Evolutionary conservation across 1,140 invertebrate species (phyloP).

Genomic region (Microvelia longipes): DNA sequence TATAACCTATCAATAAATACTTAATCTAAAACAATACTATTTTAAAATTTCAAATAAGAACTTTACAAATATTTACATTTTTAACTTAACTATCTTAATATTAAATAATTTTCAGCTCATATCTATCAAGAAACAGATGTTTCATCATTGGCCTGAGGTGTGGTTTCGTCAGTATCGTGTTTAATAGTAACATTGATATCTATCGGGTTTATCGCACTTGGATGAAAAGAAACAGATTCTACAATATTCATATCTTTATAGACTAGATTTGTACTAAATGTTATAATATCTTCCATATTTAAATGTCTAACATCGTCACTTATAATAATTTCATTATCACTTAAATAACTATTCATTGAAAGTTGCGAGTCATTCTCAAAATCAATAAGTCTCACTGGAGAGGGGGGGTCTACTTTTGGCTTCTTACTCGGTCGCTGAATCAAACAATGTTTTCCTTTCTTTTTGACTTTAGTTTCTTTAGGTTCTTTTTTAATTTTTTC

Average conservation of each 20-base stretch:
- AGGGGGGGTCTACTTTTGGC: background rate
- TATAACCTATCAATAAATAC: too few relatives aligned
- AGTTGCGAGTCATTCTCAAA: background rate
- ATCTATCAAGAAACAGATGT: too few relatives aligned
- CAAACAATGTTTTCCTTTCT: background rate
- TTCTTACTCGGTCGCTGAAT: background rate
- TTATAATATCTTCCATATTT: background rate
- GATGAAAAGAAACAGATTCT: background rate
- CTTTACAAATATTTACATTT: too few relatives aligned
- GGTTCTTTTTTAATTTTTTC: background rate
- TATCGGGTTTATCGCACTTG: background rate
- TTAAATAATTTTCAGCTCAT: too few relatives aligned
- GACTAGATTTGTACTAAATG: background rate
- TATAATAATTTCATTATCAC: background rate
- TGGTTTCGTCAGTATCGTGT: background rate
- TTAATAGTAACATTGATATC: background rate
- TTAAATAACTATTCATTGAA: background rate
- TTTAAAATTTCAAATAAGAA: too few relatives aligned
- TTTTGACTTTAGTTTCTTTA: background rate
- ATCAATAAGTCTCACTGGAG: background rate
- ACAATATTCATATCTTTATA: background rate
- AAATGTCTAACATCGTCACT: background rate
- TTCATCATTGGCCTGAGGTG: too few relatives aligned
- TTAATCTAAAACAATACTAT: too few relatives aligned
- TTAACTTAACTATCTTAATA: too few relatives aligned